A percentile compares a stretch with the other conserved stretches of the same genome.
Conservation (phyloP, 2,113 vertebrate genomes). For the Amia ocellicauda region DNA sequence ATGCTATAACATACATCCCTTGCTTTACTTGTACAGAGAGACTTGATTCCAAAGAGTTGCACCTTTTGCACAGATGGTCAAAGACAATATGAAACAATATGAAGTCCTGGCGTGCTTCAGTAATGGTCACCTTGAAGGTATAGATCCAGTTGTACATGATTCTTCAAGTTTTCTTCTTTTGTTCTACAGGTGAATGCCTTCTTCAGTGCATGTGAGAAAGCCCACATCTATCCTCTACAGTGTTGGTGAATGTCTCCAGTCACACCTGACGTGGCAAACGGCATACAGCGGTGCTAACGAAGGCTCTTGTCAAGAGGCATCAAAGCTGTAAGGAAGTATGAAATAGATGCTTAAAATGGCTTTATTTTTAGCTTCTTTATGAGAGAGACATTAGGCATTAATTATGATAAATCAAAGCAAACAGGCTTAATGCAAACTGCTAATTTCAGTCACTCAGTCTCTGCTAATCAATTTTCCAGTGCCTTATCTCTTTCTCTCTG, state of each 20-base stretch:
- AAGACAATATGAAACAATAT: not conserved
- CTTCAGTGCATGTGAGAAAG: not conserved
- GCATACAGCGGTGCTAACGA: conserved; percentile 17
- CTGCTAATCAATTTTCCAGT: conserved; percentile 3
- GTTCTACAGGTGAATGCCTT: not conserved
- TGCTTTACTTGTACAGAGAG: not conserved
- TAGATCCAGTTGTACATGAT: not conserved
- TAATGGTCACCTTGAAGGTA: not conserved
- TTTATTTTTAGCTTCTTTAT: not conserved
- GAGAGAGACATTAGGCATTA: not conserved
- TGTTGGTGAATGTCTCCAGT: not conserved
- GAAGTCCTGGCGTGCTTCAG: not conserved
- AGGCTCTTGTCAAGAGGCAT: conserved; percentile 59
- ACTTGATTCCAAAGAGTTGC: not conserved
- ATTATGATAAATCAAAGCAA: not conserved
- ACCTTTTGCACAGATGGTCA: not conserved
- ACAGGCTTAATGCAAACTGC: not conserved
- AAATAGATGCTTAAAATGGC: conserved; percentile 4
- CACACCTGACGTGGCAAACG: not conserved
- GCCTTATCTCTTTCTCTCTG: not conserved
- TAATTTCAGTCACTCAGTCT: not conserved
- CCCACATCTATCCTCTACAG: not conserved
- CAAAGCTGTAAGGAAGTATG: conserved; percentile 55
- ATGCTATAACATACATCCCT: not conserved
- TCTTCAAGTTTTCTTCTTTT: not conserved